Evolutionary conservation across 2,113 vertebrate genomes (phyloP).

Genomic region (Carlito syrichta): DNA sequence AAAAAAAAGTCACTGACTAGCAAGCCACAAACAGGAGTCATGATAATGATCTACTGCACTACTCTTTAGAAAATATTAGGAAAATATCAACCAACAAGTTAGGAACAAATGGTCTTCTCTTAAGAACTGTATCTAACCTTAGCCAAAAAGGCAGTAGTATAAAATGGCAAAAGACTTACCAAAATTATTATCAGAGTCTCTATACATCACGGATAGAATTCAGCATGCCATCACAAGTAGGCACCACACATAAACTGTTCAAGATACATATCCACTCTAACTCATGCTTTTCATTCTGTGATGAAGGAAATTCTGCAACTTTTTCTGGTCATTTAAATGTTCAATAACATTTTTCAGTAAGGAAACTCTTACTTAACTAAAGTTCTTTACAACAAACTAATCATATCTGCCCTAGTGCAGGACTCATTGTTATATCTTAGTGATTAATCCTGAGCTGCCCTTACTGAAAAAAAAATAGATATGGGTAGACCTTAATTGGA

Average conservation of each 20-base stretch:
- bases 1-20: neutral
- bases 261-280: neutral
- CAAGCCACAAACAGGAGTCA: neutral
- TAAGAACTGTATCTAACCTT: neutral
- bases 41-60: neutral
- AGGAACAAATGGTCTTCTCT: neutral
- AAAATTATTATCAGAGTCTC: neutral
- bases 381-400: neutral
- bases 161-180: neutral
- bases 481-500: neutral
- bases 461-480: neutral
- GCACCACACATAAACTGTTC: too few species aligned
- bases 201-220: neutral
- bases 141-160: neutral
- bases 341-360: neutral
- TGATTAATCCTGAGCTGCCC: neutral
- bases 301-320: neutral
- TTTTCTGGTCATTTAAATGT: neutral
- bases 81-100: neutral
- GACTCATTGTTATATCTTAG: neutral
- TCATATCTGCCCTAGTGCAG: neutral
- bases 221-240: neutral
- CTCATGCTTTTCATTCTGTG: neutral
- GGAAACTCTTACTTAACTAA: constrained; percentile 9
- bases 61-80: neutral